Percentiles rank a stretch among this genome's conserved stretches.
Conservation (phyloP, 2,888 invertebrate species). For the Diabrotica balteata region DNA sequence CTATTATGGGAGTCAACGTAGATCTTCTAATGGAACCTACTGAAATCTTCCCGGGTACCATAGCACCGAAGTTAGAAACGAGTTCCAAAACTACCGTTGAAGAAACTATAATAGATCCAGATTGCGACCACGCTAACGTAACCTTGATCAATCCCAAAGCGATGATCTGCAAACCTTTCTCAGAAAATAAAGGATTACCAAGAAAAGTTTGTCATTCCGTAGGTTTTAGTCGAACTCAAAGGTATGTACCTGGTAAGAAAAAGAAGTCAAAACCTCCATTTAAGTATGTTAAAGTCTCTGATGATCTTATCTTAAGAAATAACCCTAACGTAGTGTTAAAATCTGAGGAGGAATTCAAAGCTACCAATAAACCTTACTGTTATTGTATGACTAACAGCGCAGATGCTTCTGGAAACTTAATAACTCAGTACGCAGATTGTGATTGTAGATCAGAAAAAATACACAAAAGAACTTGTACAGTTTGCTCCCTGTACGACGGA, state of each 20-base stretch:
- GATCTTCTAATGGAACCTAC: slow-evolving; percentile 75
- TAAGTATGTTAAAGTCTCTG: slow-evolving; percentile 44
- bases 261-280: slow-evolving; percentile 41
- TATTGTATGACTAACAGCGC: slow-evolving; percentile 1
- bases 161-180: slow-evolving; percentile 48
- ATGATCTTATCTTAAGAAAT: slow-evolving; percentile 43
- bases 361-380: slow-evolving; percentile 5
- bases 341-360: slow-evolving; percentile 14
- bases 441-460: slow-evolving; percentile 1
- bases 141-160: slow-evolving; percentile 57
- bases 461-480: slow-evolving; percentile 10
- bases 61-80: slow-evolving; percentile 76
- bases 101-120: slow-evolving; percentile 61
- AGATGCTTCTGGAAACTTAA: neutral
- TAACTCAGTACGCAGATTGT: neutral
- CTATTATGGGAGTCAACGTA: slow-evolving; percentile 66
- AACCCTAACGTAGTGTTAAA: slow-evolving; percentile 42
- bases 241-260: slow-evolving; percentile 23
- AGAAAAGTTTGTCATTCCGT: slow-evolving; percentile 49
- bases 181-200: slow-evolving; percentile 32
- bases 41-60: slow-evolving; percentile 70
- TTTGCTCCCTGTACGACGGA: slow-evolving; percentile 12
- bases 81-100: slow-evolving; percentile 73
- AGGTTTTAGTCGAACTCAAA: slow-evolving; percentile 40
- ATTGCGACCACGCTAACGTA: slow-evolving; percentile 43